Evolutionary conservation across 92 coral and sea anemone species (phyloP), one percentile per base, ranked within the genome.

Genomic region (Metridium senile): DNA sequence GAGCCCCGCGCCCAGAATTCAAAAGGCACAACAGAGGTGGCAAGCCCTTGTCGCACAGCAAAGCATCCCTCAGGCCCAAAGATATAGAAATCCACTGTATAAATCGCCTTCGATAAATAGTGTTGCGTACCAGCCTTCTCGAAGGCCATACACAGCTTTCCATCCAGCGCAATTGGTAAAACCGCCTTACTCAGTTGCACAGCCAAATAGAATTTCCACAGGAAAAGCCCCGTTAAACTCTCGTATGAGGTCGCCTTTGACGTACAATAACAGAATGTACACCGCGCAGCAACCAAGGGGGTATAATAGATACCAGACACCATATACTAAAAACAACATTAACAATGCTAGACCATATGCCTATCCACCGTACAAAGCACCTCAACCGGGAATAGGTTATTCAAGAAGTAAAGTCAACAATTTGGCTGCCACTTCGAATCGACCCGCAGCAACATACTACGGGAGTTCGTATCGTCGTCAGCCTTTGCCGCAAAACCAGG

Each of bases 221-320:
- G 59, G 73, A 19, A 74, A 66, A 62, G 61, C 69, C 16, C 33
- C 82, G 6, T 51, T 72, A 1, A 56, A 72, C 4, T 26, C 78
- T 2, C 51, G 49, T 56, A 58, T 58, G 78, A 45, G 67, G 6
- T 26, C 54, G 26, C 78, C 85, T 29, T 64, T 85, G 30, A 74
- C 77, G 29, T 75, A 68, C 51, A 74, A 56, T 34, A 74, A 59
- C 68, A 62, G 73, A 17, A 13, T 74, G 82, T 59, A 73, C 0
- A 78, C 61, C 0, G 31, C 67, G n/a, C 66, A 74, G 6, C 34
- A 22, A 31, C 71, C 66, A 18, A 47, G 19, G 22, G 66, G 57
- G 21, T 52, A 71, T 11, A 77, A n/a, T 29, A 65, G 23, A n/a
- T 49, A 39, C 53, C 39, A 43, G 21, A 67, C 30, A n/a, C 33